Percentiles rank a stretch among this genome's conserved stretches.
phyloP scores from a whole-genome alignment of 2,888 invertebrate genomes.

The Plusia festucae region DNA sequence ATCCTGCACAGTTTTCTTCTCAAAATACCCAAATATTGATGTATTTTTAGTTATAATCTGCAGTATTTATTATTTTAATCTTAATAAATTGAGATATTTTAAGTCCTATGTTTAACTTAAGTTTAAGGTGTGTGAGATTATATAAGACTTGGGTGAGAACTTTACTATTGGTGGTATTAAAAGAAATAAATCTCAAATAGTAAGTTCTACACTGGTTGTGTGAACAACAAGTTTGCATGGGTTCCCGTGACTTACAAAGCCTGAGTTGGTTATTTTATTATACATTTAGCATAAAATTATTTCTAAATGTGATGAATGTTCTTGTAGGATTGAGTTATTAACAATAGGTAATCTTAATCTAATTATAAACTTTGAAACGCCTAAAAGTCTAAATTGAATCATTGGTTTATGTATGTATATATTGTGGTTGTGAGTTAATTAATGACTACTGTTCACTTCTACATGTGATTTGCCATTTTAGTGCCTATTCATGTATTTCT shows the following conservation, averaged over 20 bases:
- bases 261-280: constrained; percentile 21
- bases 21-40: constrained; percentile 56
- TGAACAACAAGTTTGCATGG: constrained; percentile 20
- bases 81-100: constrained; percentile 24
- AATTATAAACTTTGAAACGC: constrained; percentile 45
- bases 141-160: constrained; percentile 17
- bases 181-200: constrained; percentile 47
- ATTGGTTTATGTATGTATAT: constrained; percentile 73
- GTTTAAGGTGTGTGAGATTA: constrained; percentile 42
- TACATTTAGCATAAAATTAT: constrained; percentile 23
- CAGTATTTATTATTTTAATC: constrained; percentile 58
- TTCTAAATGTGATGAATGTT: constrained; percentile 42
- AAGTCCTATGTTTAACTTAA: constrained; percentile 40
- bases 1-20: constrained; percentile 35
- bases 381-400: constrained; percentile 50
- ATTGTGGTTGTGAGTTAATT: constrained; percentile 84
- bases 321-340: constrained; percentile 31
- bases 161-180: constrained; percentile 19
- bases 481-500: constrained; percentile 83
- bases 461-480: constrained; percentile 86
- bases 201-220: constrained; percentile 16
- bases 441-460: constrained; percentile 77
- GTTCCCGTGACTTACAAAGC: constrained; percentile 27
- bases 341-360: constrained; percentile 33
- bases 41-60: constrained; percentile 53